Base-by-base conservation (phyloP, 2,113 vertebrate species). In the Tragelaphus strepsiceros region DNA sequence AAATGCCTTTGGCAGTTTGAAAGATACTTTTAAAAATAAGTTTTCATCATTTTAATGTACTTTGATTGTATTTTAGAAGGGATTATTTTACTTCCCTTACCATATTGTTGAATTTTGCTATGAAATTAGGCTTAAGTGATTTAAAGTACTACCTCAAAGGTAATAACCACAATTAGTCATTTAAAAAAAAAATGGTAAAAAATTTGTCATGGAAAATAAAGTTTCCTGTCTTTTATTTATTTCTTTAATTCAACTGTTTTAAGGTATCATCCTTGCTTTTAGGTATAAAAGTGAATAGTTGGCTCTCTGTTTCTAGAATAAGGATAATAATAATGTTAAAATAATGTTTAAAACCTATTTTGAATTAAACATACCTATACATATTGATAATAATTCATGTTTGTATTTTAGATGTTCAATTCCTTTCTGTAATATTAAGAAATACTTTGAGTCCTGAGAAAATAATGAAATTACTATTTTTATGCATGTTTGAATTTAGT, bases 391-490 rank as follows among this genome's bases (percentile, higher is more conserved):
- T 22, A 78, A 5, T 64, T 77, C 13, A 2, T 21, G 46, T 83
- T 92, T 54, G 0, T 62, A 13, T 85, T 95, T 32, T 71, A 96
- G 4, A 83, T 56, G 3, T 5, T 88, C 54, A 90, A 5, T 74
- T 86, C 12, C 15, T 21, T 91, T 53, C 46, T 92, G 16, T 81
- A 22, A 84, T 91, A 97, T 92, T 82, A 90, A 82, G 83, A 93
- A 90, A 43, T 56, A 88, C 64, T 80, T 87, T 97, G 64, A 83
- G 19, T 51, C 5, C 26, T 32, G 7, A 81, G 62, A 81, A 97
- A 96, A 95, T 26, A 80, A 78, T n/a, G 56, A 93, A 92, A 97
- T 83, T 67, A 51, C 24, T 96, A 22, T 74, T 80, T 82, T 88
- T 53, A 95, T 84, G 17, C 22, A 88, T 26, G 87, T n/a, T 17